Conservation (phyloP, 2,113 vertebrate genomes). For the Tauraco erythrolophus region DNA sequence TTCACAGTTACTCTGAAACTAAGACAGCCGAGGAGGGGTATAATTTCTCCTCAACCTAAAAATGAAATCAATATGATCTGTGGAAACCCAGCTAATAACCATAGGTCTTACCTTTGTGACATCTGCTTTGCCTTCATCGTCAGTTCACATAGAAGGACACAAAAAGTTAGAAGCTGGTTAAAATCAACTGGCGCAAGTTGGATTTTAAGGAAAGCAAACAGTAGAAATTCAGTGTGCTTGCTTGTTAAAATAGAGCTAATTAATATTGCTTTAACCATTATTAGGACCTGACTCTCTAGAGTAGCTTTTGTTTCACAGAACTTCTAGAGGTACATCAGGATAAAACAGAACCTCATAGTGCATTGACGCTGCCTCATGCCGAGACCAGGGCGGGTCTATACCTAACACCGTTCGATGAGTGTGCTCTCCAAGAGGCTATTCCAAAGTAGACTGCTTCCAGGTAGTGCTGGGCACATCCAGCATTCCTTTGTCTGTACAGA, state of each 20-base stretch:
- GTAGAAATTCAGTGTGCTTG: neutral
- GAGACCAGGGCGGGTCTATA: neutral
- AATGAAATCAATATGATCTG: neutral
- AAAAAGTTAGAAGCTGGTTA: neutral
- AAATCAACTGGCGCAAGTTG: neutral
- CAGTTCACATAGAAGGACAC: neutral
- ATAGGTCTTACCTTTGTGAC: conserved; percentile 29
- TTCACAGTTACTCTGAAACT: neutral
- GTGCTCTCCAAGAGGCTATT: neutral
- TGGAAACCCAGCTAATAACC: neutral
- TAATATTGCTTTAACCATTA: neutral
- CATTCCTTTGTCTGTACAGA: neutral
- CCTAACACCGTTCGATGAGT: accelerated
- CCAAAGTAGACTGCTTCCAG: neutral
- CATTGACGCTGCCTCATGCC: neutral
- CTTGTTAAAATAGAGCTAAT: neutral
- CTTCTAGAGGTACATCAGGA: neutral
- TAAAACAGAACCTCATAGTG: neutral
- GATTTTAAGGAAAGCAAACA: neutral
- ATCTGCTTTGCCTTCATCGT: neutral
- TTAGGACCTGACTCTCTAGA: neutral
- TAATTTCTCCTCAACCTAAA: neutral
- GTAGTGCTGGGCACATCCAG: neutral
- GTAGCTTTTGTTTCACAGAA: neutral
- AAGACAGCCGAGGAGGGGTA: neutral